Base-by-base conservation (phyloP, 2,888 invertebrate species). In the Cerastoderma edule region DNA sequence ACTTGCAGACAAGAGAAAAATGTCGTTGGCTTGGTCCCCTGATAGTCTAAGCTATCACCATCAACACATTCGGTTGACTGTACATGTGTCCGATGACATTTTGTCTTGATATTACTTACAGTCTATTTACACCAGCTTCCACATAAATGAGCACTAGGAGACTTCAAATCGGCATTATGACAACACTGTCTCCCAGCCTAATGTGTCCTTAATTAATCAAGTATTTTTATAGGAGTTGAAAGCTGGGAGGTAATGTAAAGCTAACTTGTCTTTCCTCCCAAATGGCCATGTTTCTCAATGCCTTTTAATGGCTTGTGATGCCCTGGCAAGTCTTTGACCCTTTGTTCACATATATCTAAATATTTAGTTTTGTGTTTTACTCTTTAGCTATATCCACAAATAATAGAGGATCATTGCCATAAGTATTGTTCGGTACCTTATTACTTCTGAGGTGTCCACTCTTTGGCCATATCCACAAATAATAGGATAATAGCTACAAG, bases 171-270 rank as follows among this genome's bases (percentile, higher is more conserved):
- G 67, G 73, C 75, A 78, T 81, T 71, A 81, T 72, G 72, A 78
- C 81, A 73, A 50, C 60, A 50, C 39, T 69, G 78, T 75, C 68
- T 69, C 69, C 35, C 32, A 33, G 27, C 27, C 73, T 76, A 81
- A 81, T 81, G 81, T 75, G 78, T 75, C 71, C 81, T 68, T 81
- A 81, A 81, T 81, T 81, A 81, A 81, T 81, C 81, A 78, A 81
- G 78, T 78, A 75, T 77, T 78, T n/a, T 78, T 75, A 81, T 78
- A 72, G 75, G 78, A 72, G 44, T 60, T 78, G 81, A 76, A 78
- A 75, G 78, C 68, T 39, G 65, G 71, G 75, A 70, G 67, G 78
- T 75, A 48, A 54, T 65, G 68, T 69, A 67, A 57, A 48, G 44
- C 56, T 65, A 69, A 67, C 72, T n/a, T 69, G 72, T 65, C 63